Evolutionary conservation across 2,797 vertebrate genomes (phyloP).

Genomic region (Tamandua tetradactyla): DNA sequence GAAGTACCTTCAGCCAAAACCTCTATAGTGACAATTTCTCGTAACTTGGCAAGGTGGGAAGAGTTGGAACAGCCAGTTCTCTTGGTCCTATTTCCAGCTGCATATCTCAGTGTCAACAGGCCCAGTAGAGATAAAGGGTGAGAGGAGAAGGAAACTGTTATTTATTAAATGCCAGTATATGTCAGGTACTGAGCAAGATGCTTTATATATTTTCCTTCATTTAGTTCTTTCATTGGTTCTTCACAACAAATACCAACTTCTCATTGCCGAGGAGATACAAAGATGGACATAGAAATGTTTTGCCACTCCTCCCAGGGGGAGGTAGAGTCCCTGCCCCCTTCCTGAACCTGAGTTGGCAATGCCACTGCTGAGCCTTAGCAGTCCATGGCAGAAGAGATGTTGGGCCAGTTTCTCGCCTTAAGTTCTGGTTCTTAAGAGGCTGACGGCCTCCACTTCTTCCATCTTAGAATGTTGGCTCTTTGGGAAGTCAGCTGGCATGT

Average conservation of each 20-base stretch:
- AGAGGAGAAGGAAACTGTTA: rapidly evolving
- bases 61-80: neutral
- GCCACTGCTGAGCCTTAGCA: rapidly evolving
- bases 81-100: rapidly evolving
- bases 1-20: neutral
- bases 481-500: neutral
- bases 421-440: neutral
- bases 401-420: too few species aligned
- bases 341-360: rapidly evolving
- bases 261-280: neutral
- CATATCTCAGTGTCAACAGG: neutral
- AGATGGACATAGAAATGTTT: rapidly evolving
- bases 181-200: neutral
- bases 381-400: rapidly evolving
- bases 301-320: rapidly evolving
- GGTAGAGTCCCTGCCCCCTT: rapidly evolving
- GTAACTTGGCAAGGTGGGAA: neutral
- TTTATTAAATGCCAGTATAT: rapidly evolving
- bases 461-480: neutral
- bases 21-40: too few species aligned
- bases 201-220: too few species aligned
- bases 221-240: neutral
- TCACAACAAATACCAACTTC: neutral
- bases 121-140: rapidly evolving
- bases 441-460: neutral